Percentiles rank a stretch among this genome's conserved stretches.
These are phyloP conservation scores for Drosophila pallidifrons DNA, from an alignment of 1,140 invertebrate species.

Conservation along the genomic window DNA sequence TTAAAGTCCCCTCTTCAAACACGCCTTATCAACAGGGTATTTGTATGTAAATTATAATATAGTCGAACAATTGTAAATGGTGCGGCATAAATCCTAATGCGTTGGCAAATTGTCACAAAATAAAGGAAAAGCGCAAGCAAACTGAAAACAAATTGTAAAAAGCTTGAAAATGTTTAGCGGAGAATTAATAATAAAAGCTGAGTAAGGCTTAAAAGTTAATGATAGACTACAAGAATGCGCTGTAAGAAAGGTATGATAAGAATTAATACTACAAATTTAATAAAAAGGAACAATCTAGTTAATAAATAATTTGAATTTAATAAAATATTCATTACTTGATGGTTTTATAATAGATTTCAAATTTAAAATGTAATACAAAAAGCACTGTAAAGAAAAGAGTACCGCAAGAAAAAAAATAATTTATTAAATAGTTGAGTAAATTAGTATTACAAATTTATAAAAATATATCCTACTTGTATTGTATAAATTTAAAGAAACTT, in stretches of 20 bases:
- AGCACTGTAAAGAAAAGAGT: no score
- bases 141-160: constrained; percentile 31
- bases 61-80: constrained; percentile 13
- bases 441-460: no score
- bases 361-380: no score
- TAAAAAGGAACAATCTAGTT: no score
- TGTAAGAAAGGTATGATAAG: neutral
- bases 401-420: no score
- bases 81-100: constrained; percentile 19
- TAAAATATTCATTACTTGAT: neutral
- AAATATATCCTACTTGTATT: no score
- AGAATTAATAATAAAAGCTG: constrained; percentile 20
- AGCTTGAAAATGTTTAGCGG: constrained; percentile 18
- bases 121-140: constrained; percentile 26
- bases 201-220: neutral
- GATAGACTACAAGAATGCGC: neutral
- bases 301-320: neutral
- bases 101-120: constrained; percentile 35
- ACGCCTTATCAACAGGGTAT: neutral
- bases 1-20: neutral
- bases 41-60: constrained; percentile 1
- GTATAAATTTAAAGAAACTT: no score
- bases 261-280: neutral
- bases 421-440: no score
- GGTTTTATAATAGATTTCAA: no score